Evolutionary conservation across 2,113 vertebrate genomes (phyloP).

Genomic region (Sorex araneus): DNA sequence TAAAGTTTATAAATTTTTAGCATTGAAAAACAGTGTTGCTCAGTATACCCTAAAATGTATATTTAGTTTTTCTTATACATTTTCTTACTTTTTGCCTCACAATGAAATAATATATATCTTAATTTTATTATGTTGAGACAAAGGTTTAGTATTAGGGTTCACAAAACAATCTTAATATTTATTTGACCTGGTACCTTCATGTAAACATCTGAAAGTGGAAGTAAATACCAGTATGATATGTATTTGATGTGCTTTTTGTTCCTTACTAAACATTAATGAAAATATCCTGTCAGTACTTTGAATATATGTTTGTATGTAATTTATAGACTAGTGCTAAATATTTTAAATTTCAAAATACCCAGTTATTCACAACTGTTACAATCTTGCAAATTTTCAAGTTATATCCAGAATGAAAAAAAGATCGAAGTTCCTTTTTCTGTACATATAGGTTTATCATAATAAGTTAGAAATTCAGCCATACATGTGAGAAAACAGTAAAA

Average conservation of each 20-base stretch:
- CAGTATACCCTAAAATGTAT: background rate
- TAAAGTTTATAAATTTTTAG: constrained; percentile 7
- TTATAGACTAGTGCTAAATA: constrained; percentile 44
- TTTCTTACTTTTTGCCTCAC: background rate
- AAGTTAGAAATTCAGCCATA: constrained; percentile 14
- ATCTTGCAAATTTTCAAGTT: constrained; percentile 59
- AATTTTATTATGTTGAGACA: background rate
- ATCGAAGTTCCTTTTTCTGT: constrained; percentile 13
- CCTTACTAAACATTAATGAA: constrained; percentile 61
- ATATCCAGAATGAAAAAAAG: constrained; percentile 59
- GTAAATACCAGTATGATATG: background rate
- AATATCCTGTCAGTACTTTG: background rate
- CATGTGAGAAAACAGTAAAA: background rate
- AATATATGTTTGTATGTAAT: constrained; percentile 3
- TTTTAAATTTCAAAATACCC: constrained; percentile 25
- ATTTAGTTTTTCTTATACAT: background rate
- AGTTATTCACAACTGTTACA: constrained; percentile 14
- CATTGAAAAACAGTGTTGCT: background rate
- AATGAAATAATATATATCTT: background rate
- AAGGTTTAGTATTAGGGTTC: background rate
- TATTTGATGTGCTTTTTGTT: background rate
- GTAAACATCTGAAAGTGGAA: background rate
- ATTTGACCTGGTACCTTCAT: background rate
- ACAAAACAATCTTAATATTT: background rate
- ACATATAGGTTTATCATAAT: constrained; percentile 9